phyloP scores from a whole-genome alignment of 2,888 invertebrate species.

The Urechis unicinctus region DNA sequence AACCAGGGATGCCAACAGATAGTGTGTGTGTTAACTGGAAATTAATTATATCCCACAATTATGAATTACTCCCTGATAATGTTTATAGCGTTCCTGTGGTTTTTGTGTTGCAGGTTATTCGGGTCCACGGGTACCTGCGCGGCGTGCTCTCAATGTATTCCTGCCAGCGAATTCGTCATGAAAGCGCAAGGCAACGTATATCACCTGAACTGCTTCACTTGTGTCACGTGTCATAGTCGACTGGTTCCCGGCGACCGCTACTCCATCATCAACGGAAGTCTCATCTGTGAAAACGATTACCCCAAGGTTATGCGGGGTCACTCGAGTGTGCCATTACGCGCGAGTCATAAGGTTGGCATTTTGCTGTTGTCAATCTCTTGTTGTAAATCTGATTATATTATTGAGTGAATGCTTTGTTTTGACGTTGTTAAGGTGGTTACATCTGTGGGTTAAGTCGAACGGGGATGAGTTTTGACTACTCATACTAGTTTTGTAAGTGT shows the following conservation, averaged over 20 bases:
- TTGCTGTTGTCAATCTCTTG: too few relatives aligned
- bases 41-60: too few relatives aligned
- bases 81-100: too few relatives aligned
- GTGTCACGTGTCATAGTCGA: constrained; percentile 84
- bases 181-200: constrained; percentile 69
- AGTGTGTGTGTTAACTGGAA: too few relatives aligned
- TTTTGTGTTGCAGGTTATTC: constrained; percentile 68
- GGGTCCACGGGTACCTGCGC: constrained; percentile 83
- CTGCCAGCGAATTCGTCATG: constrained; percentile 89
- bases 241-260: constrained; percentile 88
- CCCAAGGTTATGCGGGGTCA: neutral
- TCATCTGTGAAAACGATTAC: constrained; percentile 88
- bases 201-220: constrained; percentile 92
- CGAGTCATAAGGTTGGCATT: neutral
- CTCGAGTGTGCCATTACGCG: neutral
- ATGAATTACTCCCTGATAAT: too few relatives aligned
- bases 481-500: too few relatives aligned
- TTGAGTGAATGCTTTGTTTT: too few relatives aligned
- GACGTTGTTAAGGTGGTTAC: too few relatives aligned
- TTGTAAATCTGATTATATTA: too few relatives aligned
- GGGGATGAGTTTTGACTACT: too few relatives aligned
- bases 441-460: too few relatives aligned
- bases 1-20: too few relatives aligned
- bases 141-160: constrained; percentile 86
- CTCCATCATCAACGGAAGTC: constrained; percentile 81